Evolutionary conservation across 2,797 vertebrate species (phyloP).

Genomic region (Numenius phaeopus): DNA sequence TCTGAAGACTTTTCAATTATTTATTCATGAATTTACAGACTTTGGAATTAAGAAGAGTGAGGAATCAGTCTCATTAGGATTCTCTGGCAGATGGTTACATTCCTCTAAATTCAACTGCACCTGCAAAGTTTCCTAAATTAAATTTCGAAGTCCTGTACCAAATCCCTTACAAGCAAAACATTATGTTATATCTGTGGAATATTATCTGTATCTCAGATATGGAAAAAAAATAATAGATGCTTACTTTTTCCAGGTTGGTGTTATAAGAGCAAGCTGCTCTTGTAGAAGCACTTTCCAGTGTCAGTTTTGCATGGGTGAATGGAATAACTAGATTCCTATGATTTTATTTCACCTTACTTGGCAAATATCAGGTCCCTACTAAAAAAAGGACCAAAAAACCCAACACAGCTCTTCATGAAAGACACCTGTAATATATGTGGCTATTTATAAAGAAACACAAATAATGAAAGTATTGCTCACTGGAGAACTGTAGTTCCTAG

Average conservation of each 20-base stretch:
- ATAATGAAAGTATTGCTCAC: neutral
- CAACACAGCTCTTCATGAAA: neutral
- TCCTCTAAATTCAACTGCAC: neutral
- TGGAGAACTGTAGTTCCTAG: neutral
- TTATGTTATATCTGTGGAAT: neutral
- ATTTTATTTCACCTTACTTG: neutral
- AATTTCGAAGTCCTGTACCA: neutral
- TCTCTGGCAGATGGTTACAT: neutral
- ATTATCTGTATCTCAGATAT: neutral
- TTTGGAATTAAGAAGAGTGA: slow-evolving; percentile 36
- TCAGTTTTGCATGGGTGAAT: neutral
- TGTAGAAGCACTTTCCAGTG: neutral
- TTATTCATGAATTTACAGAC: neutral
- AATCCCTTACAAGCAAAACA: neutral
- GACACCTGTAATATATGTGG: neutral
- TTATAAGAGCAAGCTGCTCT: neutral
- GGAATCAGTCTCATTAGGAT: neutral
- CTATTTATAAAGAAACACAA: neutral
- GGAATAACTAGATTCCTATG: neutral
- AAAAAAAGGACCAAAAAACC: neutral
- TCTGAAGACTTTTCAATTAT: slow-evolving; percentile 28
- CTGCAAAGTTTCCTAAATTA: neutral
- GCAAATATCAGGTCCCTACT: neutral
- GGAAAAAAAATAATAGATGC: neutral
- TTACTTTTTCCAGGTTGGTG: neutral